These are phyloP conservation scores for Bugulina stolonifera DNA, from an alignment of 2,888 invertebrate genomes.

Conservation along the genomic window DNA sequence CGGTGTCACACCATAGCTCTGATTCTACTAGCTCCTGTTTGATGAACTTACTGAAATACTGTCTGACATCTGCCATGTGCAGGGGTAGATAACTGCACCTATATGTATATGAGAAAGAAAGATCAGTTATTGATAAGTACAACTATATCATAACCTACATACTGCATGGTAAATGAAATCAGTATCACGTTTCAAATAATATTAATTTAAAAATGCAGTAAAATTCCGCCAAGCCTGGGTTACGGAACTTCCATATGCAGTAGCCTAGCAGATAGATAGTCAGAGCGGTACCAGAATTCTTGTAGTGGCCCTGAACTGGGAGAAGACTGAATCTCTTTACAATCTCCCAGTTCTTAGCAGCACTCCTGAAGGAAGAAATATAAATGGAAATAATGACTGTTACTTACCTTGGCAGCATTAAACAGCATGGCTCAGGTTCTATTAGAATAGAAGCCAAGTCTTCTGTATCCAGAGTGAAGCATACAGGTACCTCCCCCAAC, in stretches of 20 bases:
- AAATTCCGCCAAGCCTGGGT: too few relatives aligned
- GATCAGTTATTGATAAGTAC: neutral
- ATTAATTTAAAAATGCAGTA: too few relatives aligned
- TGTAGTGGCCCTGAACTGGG: too few relatives aligned
- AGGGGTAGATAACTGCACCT: constrained; percentile 15
- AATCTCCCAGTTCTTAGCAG: too few relatives aligned
- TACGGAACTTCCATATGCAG: too few relatives aligned
- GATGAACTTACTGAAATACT: neutral
- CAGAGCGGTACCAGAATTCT: too few relatives aligned
- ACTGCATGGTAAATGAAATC: neutral
- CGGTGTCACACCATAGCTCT: constrained; percentile 17
- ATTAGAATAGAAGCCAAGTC: neutral
- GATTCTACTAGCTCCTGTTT: neutral
- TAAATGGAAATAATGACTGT: too few relatives aligned
- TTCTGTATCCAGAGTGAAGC: neutral
- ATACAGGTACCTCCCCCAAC: neutral
- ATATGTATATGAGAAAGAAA: neutral
- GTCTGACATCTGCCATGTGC: neutral
- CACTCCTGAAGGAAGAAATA: too few relatives aligned
- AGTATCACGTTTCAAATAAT: too few relatives aligned
- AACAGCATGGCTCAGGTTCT: constrained; percentile 19
- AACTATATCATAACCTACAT: neutral
- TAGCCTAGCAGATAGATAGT: too few relatives aligned
- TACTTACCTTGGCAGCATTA: constrained; percentile 12
- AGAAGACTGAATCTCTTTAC: too few relatives aligned